phyloP scores from a whole-genome alignment of 2,888 invertebrate genomes.

The Microchrysa polita region DNA sequence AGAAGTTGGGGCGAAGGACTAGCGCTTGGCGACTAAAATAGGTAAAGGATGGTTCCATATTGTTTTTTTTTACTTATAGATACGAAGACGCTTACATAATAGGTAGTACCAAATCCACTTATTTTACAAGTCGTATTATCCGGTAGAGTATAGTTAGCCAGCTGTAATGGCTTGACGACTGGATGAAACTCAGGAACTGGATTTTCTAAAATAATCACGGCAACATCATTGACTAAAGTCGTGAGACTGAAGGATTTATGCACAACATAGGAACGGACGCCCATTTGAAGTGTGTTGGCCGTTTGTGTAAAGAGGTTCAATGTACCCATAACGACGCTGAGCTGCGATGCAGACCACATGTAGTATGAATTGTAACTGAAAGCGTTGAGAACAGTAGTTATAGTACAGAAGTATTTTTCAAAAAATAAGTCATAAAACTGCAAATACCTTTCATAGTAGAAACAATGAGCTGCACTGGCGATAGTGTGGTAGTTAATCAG shows the following conservation, averaged over 20 bases:
- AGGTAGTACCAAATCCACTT: conserved; percentile 57
- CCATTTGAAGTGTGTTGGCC: conserved; percentile 51
- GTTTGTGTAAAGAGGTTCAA: conserved; percentile 46
- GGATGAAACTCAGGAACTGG: conserved; percentile 53
- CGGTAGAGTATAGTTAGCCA: conserved; percentile 46
- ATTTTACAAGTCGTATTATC: conserved; percentile 52
- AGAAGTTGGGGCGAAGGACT: conserved; percentile 40
- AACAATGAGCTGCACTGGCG: conserved; percentile 58
- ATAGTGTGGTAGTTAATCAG: conserved; percentile 56
- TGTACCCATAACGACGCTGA: conserved; percentile 56
- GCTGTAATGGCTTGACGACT: conserved; percentile 50
- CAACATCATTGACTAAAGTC: conserved; percentile 55
- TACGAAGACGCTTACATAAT: conserved; percentile 51
- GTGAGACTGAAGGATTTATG: conserved; percentile 52
- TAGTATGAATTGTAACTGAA: conserved; percentile 50
- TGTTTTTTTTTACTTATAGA: background rate
- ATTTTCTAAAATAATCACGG: conserved; percentile 56
- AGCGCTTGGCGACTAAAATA: conserved; percentile 34
- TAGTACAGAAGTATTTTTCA: background rate
- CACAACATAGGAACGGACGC: conserved; percentile 53
- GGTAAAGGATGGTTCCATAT: background rate
- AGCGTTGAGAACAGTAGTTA: too few relatives aligned
- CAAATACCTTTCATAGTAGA: conserved; percentile 52
- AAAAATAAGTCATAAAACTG: background rate
- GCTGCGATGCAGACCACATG: conserved; percentile 52